phyloP scores from a whole-genome alignment of 2,113 vertebrate genomes.

The Phaethon lepturus region DNA sequence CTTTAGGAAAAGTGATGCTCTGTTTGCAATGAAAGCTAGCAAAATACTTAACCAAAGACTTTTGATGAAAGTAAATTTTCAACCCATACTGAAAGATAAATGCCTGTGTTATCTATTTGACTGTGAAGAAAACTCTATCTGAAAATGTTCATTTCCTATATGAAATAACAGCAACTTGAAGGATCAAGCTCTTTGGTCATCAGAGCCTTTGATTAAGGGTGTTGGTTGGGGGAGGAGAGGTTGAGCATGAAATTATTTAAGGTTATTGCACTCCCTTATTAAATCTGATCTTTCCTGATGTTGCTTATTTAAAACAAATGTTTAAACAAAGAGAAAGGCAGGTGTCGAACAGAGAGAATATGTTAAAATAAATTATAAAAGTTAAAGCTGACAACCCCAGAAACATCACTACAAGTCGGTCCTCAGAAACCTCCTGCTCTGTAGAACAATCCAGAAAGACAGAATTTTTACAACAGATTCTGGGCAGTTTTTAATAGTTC shows the following conservation, averaged over 20 bases:
- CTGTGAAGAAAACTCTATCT: not conserved
- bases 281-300: not conserved
- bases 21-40: not conserved
- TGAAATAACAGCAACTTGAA: not conserved
- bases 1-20: not conserved
- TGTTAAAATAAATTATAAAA: not conserved
- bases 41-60: not conserved
- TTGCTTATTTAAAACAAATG: not conserved
- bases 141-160: not conserved
- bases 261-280: not conserved
- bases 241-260: not conserved
- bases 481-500: not conserved
- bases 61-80: not conserved
- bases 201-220: not conserved
- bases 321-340: not conserved
- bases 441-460: not conserved
- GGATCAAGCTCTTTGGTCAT: not conserved
- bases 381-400: not conserved
- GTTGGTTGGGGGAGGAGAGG: accelerated
- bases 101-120: not conserved
- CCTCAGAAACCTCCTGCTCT: not conserved
- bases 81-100: too few species aligned
- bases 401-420: not conserved
- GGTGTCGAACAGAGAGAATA: not conserved
- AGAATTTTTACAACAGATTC: not conserved